Percentiles rank a stretch among this genome's conserved stretches.
Conservation (phyloP, 2,113 vertebrate species). For the Steatornis caripensis region DNA sequence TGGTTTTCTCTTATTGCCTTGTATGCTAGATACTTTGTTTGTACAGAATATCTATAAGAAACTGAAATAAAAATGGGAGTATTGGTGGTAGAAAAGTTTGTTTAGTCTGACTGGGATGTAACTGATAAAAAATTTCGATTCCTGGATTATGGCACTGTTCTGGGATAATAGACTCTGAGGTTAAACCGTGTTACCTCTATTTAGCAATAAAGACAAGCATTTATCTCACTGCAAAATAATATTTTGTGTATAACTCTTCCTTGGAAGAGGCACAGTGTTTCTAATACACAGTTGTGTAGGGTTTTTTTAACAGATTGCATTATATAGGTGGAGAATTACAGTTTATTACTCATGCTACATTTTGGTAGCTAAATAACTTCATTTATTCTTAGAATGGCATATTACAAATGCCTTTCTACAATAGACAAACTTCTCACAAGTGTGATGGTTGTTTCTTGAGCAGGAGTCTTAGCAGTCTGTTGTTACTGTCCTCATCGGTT, state of each 20-base stretch:
- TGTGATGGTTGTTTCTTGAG: background rate
- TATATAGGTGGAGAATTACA: background rate
- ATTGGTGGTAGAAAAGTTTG: background rate
- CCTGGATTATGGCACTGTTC: background rate
- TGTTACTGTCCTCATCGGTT: background rate
- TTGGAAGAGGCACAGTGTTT: background rate
- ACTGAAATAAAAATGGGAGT: background rate
- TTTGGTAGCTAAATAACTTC: background rate
- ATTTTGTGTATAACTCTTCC: background rate
- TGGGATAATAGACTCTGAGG: background rate
- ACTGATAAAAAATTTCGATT: background rate
- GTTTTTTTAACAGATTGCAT: background rate
- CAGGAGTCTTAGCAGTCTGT: background rate
- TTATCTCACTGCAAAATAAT: background rate
- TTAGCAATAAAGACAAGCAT: background rate
- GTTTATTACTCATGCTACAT: background rate
- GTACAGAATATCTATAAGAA: background rate
- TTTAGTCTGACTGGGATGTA: background rate
- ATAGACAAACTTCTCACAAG: background rate
- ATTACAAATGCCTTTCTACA: background rate
- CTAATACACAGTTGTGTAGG: background rate
- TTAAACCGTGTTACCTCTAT: background rate
- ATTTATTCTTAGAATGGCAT: background rate
- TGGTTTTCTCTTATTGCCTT: background rate
- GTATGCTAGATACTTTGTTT: background rate